phyloP scores from a whole-genome alignment of 2,888 invertebrate species.

The Agrotis segetum region DNA sequence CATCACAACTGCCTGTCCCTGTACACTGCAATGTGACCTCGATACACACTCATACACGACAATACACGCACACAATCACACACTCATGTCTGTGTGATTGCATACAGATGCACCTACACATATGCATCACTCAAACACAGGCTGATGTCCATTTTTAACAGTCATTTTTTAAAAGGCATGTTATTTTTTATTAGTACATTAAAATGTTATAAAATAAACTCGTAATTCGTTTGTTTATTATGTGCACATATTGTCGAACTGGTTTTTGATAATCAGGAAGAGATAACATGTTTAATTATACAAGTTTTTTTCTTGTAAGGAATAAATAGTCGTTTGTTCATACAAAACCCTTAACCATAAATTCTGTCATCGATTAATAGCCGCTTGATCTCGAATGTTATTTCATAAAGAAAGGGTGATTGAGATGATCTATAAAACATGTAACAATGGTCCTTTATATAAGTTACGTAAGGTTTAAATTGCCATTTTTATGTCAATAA shows the following conservation, averaged over 20 bases:
- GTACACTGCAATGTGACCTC: conserved; percentile 86
- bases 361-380: background rate
- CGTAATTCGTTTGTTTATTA: conserved; percentile 67
- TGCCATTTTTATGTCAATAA: conserved; percentile 34
- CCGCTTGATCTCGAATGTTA: background rate
- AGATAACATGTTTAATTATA: conserved; percentile 51
- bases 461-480: conserved; percentile 28
- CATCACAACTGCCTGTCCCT: conserved; percentile 77
- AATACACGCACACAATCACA: conserved; percentile 66
- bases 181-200: conserved; percentile 61
- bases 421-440: conserved; percentile 12
- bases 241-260: conserved; percentile 55
- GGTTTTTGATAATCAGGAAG: conserved; percentile 59
- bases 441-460: conserved; percentile 25
- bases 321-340: conserved; percentile 20
- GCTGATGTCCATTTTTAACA: conserved; percentile 68
- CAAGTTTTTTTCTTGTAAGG: conserved; percentile 20
- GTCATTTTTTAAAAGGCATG: conserved; percentile 60
- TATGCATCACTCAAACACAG: conserved; percentile 73
- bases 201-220: conserved; percentile 66
- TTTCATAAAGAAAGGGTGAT: background rate
- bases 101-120: conserved; percentile 75
- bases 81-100: conserved; percentile 67
- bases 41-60: conserved; percentile 78
- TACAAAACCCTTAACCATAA: conserved; percentile 4